These are phyloP conservation scores for Andrena chrysosceles DNA, from an alignment of 2,888 invertebrate species.

Conservation along the genomic window DNA sequence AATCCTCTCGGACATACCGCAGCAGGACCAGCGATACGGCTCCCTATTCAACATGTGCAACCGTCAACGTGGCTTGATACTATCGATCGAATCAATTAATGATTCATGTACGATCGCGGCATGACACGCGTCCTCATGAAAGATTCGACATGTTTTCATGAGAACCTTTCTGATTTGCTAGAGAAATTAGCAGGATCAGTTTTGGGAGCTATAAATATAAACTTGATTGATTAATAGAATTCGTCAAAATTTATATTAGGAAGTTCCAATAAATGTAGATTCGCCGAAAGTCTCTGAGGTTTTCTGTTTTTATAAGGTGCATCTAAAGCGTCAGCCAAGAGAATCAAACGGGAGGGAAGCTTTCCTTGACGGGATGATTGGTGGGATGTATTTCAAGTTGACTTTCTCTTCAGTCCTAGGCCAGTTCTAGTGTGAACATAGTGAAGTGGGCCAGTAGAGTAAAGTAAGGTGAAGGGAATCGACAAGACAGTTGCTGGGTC, in stretches of 20 bases:
- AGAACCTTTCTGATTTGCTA: no score
- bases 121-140: conserved; percentile 57
- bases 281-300: no score
- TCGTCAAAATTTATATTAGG: no score
- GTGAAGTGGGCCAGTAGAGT: neutral
- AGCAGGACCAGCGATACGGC: conserved; percentile 74
- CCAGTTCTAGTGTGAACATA: neutral
- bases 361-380: no score
- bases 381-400: neutral
- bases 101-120: conserved; percentile 77
- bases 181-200: no score
- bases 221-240: no score
- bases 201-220: no score
- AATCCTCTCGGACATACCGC: conserved; percentile 79
- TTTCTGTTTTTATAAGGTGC: no score
- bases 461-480: conserved; percentile 53
- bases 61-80: conserved; percentile 82
- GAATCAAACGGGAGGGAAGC: no score
- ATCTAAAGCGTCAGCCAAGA: no score
- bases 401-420: neutral
- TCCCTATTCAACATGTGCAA: conserved; percentile 83
- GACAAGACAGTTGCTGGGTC: conserved; percentile 31
- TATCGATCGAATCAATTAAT: conserved; percentile 84
- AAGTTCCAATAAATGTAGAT: no score
- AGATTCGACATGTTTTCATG: no score